phyloP scores from a whole-genome alignment of 2,113 vertebrate genomes.

The Petroica traversi region DNA sequence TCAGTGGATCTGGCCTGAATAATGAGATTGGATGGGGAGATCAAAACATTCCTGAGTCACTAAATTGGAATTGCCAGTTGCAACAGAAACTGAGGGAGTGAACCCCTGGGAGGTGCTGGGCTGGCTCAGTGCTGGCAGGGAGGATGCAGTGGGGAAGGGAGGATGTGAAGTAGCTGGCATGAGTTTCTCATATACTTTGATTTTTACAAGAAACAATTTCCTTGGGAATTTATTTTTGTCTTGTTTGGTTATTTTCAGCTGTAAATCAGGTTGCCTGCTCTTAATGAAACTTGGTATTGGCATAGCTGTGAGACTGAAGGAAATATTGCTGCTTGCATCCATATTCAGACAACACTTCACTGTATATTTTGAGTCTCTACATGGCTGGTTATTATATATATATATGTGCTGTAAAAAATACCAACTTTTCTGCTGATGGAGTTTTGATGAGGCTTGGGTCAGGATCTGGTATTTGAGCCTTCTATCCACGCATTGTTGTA shows the following conservation, averaged over 20 bases:
- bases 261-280: neutral
- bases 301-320: neutral
- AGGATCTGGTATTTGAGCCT: neutral
- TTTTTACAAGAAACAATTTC: neutral
- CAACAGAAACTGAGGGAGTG: neutral
- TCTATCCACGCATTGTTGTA: neutral
- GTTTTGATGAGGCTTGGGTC: neutral
- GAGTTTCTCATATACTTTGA: neutral
- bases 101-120: neutral
- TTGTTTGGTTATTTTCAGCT: neutral
- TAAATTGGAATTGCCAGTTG: neutral
- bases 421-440: neutral
- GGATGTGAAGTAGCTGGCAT: rapidly evolving
- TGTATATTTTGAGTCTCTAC: neutral
- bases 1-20: conserved; percentile 35
- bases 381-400: neutral
- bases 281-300: neutral
- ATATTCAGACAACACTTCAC: neutral
- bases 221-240: neutral
- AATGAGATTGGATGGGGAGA: conserved; percentile 31
- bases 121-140: neutral
- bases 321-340: neutral
- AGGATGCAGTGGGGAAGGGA: neutral
- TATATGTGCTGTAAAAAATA: neutral
- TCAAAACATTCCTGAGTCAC: conserved; percentile 36